phyloP scores from a whole-genome alignment of 92 coral and sea anemone species.

The Desmophyllum pertusum region DNA sequence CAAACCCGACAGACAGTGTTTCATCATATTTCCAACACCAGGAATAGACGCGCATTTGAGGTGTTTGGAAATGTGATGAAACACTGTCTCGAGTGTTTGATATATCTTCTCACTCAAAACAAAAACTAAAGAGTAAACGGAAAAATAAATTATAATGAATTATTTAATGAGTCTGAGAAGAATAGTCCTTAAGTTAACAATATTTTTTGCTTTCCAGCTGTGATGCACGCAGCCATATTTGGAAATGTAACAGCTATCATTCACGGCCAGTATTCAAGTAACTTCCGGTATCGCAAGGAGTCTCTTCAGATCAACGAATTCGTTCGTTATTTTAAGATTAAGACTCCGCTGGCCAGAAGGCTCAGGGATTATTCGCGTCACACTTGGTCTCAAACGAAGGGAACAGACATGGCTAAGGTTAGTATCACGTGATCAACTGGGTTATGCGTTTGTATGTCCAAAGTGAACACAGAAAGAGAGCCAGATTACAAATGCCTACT shows the following conservation, averaged over 20 bases:
- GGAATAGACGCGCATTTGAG: too few species aligned
- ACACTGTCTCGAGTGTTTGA: too few species aligned
- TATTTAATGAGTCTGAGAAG: too few species aligned
- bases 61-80: too few species aligned
- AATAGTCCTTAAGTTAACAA: neutral
- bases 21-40: too few species aligned
- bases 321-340: constrained; percentile 85
- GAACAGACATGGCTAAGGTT: constrained; percentile 96
- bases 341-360: constrained; percentile 94
- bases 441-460: neutral
- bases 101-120: too few species aligned
- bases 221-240: constrained; percentile 97
- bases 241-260: constrained; percentile 99
- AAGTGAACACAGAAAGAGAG: neutral
- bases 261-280: constrained; percentile 98
- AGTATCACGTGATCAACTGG: neutral
- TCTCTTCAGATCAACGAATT: constrained; percentile 92
- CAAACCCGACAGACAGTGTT: too few species aligned
- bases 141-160: too few species aligned
- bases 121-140: too few species aligned
- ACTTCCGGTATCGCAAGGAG: constrained; percentile 94
- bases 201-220: constrained; percentile 66
- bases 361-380: constrained; percentile 96
- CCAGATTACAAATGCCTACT: too few species aligned
- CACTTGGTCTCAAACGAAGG: constrained; percentile 99